phyloP scores from a whole-genome alignment of 2,113 vertebrate genomes.

The Cairina moschata region DNA sequence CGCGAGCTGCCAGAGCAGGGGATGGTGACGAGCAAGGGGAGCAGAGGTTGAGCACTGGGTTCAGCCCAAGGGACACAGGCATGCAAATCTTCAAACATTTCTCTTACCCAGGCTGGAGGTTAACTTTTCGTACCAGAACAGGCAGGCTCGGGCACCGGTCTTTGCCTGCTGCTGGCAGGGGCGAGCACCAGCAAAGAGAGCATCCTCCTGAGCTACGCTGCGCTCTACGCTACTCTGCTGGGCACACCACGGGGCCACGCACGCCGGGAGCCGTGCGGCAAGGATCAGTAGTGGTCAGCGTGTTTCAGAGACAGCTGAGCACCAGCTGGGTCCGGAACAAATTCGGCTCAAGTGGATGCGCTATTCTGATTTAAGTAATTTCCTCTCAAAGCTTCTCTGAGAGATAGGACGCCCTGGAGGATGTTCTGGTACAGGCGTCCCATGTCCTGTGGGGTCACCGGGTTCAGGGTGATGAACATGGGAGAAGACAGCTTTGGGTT shows the following conservation, averaged over 20 bases:
- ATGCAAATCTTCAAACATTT: not conserved
- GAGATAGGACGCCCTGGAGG: not conserved
- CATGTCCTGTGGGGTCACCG: not conserved
- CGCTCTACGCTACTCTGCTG: not conserved
- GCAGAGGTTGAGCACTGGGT: not conserved
- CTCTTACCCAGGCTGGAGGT: not conserved
- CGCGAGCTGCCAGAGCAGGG: not conserved
- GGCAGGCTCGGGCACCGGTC: not conserved
- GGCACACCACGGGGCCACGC: not conserved
- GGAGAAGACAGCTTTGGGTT: constrained; percentile 41
- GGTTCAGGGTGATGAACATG: constrained; percentile 12
- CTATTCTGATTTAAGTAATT: not conserved
- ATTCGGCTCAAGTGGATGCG: not conserved
- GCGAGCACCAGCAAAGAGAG: not conserved
- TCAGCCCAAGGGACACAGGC: not conserved
- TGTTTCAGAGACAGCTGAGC: not conserved
- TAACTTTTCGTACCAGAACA: not conserved
- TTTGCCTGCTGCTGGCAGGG: not conserved
- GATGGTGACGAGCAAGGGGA: not conserved
- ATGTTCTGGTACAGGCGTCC: constrained; percentile 30
- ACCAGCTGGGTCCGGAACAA: not conserved
- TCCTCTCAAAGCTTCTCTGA: constrained; percentile 40
- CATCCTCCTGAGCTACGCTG: not conserved
- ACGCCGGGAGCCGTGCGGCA: not conserved
- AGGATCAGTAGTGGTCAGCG: not conserved